These are phyloP conservation scores for Sinella curviseta DNA, from an alignment of 1,140 invertebrate species.

Conservation along the genomic window DNA sequence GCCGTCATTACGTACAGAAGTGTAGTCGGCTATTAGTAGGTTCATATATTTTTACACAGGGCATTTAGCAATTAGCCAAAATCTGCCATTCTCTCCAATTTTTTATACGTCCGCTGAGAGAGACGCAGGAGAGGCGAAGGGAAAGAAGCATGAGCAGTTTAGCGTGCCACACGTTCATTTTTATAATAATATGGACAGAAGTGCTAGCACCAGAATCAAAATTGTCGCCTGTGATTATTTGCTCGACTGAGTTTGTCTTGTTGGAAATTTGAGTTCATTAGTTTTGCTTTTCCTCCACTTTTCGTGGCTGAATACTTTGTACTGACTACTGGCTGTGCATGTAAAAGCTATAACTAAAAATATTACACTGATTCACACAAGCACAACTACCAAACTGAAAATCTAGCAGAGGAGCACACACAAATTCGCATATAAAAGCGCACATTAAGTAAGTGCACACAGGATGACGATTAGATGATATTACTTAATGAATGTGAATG, in stretches of 20 bases:
- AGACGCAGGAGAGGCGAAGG: too few species aligned
- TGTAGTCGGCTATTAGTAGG: too few species aligned
- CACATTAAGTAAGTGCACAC: background rate
- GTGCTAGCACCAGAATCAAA: background rate
- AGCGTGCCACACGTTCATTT: background rate
- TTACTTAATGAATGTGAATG: too few species aligned
- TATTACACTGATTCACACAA: background rate
- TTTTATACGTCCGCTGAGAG: too few species aligned
- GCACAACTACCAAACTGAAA: background rate
- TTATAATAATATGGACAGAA: background rate
- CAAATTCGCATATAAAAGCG: too few species aligned
- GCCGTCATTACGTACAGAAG: too few species aligned
- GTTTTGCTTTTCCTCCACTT: background rate
- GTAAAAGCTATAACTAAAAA: background rate
- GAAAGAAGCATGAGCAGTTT: too few species aligned
- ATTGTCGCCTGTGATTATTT: conserved; percentile 26
- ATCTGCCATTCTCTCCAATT: too few species aligned
- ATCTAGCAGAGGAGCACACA: too few species aligned
- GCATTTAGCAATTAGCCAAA: too few species aligned
- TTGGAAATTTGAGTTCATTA: conserved; percentile 20
- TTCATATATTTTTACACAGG: too few species aligned
- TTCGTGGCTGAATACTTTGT: background rate
- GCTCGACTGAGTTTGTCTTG: background rate
- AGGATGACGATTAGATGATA: background rate
- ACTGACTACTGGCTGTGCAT: background rate